Evolutionary conservation across 2,888 invertebrate genomes (phyloP).

Genomic region (Drosophila colorata): DNA sequence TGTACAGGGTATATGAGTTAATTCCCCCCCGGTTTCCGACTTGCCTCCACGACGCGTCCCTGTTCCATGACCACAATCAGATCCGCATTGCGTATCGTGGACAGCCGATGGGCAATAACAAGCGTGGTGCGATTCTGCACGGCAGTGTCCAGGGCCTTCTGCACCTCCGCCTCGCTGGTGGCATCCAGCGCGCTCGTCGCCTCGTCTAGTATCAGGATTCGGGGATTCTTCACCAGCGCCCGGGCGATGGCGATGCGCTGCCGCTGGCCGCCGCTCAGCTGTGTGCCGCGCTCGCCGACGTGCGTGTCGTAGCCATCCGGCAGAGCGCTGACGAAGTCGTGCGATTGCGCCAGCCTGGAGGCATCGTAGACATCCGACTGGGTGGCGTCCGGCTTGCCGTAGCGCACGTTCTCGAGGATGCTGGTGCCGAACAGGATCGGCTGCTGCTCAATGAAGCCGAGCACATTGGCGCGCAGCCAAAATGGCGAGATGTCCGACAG

Average conservation of each 20-base stretch:
- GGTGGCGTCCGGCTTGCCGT: conserved; percentile 90
- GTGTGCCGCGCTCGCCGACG: conserved; percentile 95
- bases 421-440: conserved; percentile 96
- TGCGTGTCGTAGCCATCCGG: conserved; percentile 93
- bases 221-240: conserved; percentile 95
- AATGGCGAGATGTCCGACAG: conserved; percentile 86
- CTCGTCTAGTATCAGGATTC: conserved; percentile 95
- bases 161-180: conserved; percentile 95
- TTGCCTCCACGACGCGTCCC: conserved; percentile 93
- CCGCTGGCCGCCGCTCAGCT: conserved; percentile 98
- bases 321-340: conserved; percentile 94
- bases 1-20: too few relatives aligned
- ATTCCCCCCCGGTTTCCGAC: background rate
- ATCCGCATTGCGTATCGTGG: conserved; percentile 96
- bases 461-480: conserved; percentile 93
- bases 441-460: conserved; percentile 97
- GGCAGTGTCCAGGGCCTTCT: conserved; percentile 94
- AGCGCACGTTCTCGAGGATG: conserved; percentile 97
- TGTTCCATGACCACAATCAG: conserved; percentile 95
- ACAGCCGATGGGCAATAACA: conserved; percentile 97
- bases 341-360: conserved; percentile 94
- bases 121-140: conserved; percentile 94
- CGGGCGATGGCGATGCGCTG: conserved; percentile 98
- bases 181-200: conserved; percentile 98
- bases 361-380: conserved; percentile 91